These are phyloP conservation scores for Haliaeetus leucogaster DNA, from an alignment of 2,113 vertebrate species.

Conservation along the genomic window DNA sequence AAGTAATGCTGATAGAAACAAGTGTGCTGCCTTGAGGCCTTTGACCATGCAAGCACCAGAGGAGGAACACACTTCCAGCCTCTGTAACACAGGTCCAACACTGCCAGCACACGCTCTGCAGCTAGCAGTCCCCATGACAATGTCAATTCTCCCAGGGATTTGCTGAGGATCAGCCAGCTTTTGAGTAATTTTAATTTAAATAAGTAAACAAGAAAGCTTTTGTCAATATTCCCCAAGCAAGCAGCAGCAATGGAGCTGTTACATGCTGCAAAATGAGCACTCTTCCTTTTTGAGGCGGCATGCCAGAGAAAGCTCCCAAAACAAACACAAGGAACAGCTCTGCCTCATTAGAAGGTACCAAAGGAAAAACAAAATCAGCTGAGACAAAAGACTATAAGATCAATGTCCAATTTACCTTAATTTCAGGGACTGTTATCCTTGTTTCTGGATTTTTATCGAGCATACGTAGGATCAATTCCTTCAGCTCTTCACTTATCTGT, in stretches of 20 bases:
- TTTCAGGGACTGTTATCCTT: slow-evolving; percentile 89
- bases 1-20: not conserved
- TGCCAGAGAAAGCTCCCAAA: slow-evolving; percentile 7
- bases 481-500: slow-evolving; percentile 81
- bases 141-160: not conserved
- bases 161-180: not conserved
- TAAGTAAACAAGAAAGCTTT: slow-evolving; percentile 8
- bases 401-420: slow-evolving; percentile 81
- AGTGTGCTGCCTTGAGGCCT: not conserved
- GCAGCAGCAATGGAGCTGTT: not conserved
- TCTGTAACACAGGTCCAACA: not conserved
- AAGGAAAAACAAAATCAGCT: not conserved
- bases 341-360: not conserved
- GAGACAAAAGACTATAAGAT: not conserved
- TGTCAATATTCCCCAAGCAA: slow-evolving; percentile 27
- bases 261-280: not conserved
- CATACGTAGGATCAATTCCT: slow-evolving; percentile 87
- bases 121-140: not conserved
- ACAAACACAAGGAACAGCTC: not conserved
- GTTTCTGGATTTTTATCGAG: slow-evolving; percentile 92
- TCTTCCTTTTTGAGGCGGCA: not conserved
- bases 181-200: not conserved
- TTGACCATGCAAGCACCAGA: not conserved
- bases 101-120: not conserved
- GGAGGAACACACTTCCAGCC: not conserved